Evolutionary conservation across 1,140 invertebrate genomes (phyloP).

Genomic region (Andrena cerasifolii): DNA sequence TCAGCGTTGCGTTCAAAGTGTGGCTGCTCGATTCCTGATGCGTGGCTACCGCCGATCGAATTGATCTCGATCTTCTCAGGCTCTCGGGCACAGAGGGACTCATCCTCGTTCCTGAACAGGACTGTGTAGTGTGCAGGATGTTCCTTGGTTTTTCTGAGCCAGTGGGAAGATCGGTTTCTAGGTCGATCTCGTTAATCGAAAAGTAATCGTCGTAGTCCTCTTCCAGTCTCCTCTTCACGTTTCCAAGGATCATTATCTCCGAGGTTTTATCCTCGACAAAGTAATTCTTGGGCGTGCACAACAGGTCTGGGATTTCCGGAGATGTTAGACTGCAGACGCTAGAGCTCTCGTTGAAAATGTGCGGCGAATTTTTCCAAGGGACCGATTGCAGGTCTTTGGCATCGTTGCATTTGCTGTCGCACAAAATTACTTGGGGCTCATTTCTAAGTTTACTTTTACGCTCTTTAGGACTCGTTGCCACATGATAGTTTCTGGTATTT

Average conservation of each 20-base stretch:
- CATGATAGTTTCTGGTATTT: not conserved
- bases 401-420: no score
- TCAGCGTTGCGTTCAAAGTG: not conserved
- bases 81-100: not conserved
- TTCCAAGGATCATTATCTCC: conserved; percentile 48
- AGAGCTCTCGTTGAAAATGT: no score
- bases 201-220: conserved; percentile 53
- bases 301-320: not conserved
- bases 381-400: no score
- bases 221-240: conserved; percentile 64
- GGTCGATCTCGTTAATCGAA: conserved; percentile 12
- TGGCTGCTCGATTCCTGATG: no score
- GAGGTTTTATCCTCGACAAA: conserved; percentile 17
- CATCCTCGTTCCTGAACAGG: not conserved
- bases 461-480: not conserved
- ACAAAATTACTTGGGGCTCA: no score
- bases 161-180: conserved; percentile 22
- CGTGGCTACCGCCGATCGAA: not conserved
- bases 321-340: no score
- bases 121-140: not conserved
- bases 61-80: not conserved
- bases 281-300: not conserved
- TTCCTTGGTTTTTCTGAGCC: not conserved
- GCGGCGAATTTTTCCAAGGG: no score
- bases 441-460: no score